Evolutionary conservation across 1,140 invertebrate genomes (phyloP).

Genomic region (Babylonia areolata): DNA sequence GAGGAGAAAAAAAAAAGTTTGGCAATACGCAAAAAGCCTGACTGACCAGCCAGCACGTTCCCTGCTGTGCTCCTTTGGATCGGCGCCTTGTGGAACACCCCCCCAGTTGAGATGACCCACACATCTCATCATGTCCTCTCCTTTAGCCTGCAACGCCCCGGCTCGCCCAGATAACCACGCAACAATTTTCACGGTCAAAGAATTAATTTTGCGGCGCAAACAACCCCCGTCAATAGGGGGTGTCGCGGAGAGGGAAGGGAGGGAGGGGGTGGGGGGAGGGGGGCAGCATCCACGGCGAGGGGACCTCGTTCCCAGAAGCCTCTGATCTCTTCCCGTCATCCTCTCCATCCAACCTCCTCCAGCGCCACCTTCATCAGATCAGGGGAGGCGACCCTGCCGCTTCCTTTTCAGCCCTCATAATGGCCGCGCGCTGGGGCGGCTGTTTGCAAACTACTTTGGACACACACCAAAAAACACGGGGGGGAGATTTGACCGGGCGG

Average conservation of each 20-base stretch:
- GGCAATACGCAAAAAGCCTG: too few species aligned
- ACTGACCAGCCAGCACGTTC: too few species aligned
- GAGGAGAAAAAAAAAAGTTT: too few species aligned
- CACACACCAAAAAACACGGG: constrained; percentile 23
- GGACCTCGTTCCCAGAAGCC: constrained; percentile 22
- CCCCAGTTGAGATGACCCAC: background rate
- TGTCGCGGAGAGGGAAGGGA: background rate
- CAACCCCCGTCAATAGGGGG: constrained; percentile 25
- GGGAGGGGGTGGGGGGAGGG: too few species aligned
- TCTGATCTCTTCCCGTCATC: constrained; percentile 38
- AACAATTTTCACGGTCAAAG: constrained; percentile 32
- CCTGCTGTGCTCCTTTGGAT: too few species aligned
- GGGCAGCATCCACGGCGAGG: background rate
- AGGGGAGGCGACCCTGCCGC: constrained; percentile 29
- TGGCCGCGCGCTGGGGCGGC: constrained; percentile 31
- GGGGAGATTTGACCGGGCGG: constrained; percentile 33
- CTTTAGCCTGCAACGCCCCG: background rate
- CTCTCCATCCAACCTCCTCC: too few species aligned
- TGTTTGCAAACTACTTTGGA: constrained; percentile 42
- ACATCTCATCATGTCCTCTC: background rate
- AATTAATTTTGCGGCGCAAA: constrained; percentile 40
- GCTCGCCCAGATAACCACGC: background rate
- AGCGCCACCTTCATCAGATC: constrained; percentile 41
- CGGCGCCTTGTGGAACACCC: background rate
- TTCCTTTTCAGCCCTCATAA: constrained; percentile 36